Conservation (phyloP, 2,113 vertebrate genomes). For the Tragelaphus imberbis region DNA sequence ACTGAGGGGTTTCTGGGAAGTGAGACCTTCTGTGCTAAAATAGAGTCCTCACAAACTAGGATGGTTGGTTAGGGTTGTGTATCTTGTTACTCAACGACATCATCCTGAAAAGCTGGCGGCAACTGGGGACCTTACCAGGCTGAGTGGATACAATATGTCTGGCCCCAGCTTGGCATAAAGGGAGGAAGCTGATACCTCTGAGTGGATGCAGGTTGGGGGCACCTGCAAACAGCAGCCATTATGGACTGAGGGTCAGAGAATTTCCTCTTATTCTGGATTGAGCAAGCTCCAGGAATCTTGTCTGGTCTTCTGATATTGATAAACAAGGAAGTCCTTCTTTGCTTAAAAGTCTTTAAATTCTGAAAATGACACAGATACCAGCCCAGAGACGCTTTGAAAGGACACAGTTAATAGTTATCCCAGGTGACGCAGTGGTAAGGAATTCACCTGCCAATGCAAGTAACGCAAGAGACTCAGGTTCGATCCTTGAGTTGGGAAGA, state of each 20-base stretch:
- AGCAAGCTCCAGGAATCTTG: not conserved
- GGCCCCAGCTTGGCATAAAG: not conserved
- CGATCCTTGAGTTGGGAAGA: not conserved
- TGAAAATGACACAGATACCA: not conserved
- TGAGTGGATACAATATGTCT: fast-evolving
- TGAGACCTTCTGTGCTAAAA: not conserved
- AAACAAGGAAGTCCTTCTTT: not conserved
- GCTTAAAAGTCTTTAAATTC: not conserved
- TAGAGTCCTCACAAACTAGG: too few relatives aligned
- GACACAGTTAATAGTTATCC: not conserved
- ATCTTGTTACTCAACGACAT: too few relatives aligned
- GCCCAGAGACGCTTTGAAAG: not conserved
- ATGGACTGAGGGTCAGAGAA: too few relatives aligned
- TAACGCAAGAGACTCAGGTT: not conserved
- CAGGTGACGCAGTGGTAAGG: not conserved
- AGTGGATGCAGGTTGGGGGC: fast-evolving
- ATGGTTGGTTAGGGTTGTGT: not conserved
- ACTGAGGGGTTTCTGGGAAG: not conserved
- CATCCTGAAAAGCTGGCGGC: too few relatives aligned
- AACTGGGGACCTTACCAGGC: not conserved
- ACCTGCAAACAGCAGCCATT: not conserved
- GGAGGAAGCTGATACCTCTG: not conserved
- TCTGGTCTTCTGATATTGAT: not conserved
- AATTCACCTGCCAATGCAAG: not conserved
- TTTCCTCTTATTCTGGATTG: not conserved